Conservation (phyloP, 2,888 invertebrate genomes). For the Orthonevra nobilis region DNA sequence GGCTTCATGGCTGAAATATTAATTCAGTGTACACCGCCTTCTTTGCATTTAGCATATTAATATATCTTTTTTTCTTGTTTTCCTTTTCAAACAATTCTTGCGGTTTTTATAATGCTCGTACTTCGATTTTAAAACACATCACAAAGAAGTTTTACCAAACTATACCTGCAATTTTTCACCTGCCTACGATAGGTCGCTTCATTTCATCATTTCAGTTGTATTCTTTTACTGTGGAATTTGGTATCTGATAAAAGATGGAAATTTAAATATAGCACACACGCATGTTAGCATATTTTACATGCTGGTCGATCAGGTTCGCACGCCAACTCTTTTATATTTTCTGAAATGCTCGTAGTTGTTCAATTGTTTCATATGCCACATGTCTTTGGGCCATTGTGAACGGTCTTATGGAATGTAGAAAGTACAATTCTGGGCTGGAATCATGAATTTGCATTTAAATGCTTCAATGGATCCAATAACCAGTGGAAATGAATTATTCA, state of each 20-base stretch:
- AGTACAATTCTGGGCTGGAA: conserved; percentile 10
- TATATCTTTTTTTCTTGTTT: conserved; percentile 38
- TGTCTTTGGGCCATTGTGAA: conserved; percentile 15
- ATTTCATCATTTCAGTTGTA: too few relatives aligned
- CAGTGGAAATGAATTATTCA: conserved; percentile 55
- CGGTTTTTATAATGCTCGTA: conserved; percentile 49
- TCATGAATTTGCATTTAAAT: conserved; percentile 14
- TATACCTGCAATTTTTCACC: conserved; percentile 45
- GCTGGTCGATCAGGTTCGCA: conserved; percentile 46
- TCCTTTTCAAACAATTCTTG: conserved; percentile 44
- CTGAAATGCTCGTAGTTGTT: conserved; percentile 31
- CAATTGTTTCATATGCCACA: conserved; percentile 59
- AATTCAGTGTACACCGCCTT: conserved; percentile 45
- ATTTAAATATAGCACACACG: conserved; percentile 23
- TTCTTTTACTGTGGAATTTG: too few relatives aligned
- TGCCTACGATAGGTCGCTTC: conserved; percentile 20
- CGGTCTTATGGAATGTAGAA: conserved; percentile 38
- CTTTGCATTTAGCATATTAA: too few relatives aligned
- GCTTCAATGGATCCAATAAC: conserved; percentile 12
- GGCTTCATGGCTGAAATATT: conserved; percentile 60
- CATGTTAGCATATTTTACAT: conserved; percentile 6
- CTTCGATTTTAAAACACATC: too few relatives aligned
- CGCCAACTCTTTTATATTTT: conserved; percentile 61
- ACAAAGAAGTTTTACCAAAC: conserved; percentile 43
- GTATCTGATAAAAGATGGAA: neutral